Base-by-base conservation (phyloP, 2,797 vertebrate genomes). In the Phrynocephalus vlangalii region DNA sequence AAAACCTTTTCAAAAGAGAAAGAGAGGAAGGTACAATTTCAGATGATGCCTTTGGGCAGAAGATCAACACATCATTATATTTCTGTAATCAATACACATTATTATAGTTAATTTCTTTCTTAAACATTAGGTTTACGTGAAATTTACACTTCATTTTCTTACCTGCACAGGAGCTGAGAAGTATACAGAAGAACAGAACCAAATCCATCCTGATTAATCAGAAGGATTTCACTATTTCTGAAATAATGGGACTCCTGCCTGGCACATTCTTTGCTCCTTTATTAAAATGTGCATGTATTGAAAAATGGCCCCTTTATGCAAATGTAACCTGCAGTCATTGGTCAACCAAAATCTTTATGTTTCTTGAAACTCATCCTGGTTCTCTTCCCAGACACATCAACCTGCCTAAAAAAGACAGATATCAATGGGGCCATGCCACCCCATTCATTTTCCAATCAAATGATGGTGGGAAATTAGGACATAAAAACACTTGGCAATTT, bases 101-200 rank as follows among this genome's bases (percentile, higher is more conserved):
- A 33, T 33, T 33, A 33, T 33, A 33, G 33, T 76, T 38, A 48
- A 8, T 76, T 33, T 1, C 18, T 24, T 24, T 63, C 60, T 18
- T 63, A 15, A 18, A 10, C 16, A 3, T 63, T 63, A 63, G 5
- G 8, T 15, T 20, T 26, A 11, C 0, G 3, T 60, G 22, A 79
- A 8, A 28, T 20, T n/a, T 22, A 3, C 38, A 10, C 13, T 10
- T 30, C 3, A 10, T 15, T 28, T 1, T 28, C 50, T 67, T 85
- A 91, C 88, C 88, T 91, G 80, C 48, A 66, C 48, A 68, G 60
- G 11, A 77, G 44, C 33, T 20, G 26, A 85, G 83, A 66, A 85
- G 83, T 1, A 11, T 6, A 44, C 26, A 8, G 26, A 18, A 48
- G 1, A 28, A 5, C 5, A 44, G 24, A 28, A 6, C 3, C 38